phyloP scores from a whole-genome alignment of 2,113 vertebrate genomes.

The Misgurnus mizolepis region DNA sequence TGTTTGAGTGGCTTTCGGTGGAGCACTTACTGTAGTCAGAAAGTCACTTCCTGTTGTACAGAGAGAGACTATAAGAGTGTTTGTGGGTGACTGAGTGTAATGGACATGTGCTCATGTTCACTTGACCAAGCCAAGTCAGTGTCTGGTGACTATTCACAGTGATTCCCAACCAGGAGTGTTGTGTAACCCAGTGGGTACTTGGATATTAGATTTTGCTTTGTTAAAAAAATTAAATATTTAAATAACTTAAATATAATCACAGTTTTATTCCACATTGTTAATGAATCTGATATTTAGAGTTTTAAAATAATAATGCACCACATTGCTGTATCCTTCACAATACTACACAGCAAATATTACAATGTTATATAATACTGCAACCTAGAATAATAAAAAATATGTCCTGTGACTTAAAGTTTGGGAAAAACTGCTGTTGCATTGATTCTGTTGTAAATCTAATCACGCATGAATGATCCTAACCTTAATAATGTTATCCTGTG shows the following conservation, averaged over 20 bases:
- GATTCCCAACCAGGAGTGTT: no score
- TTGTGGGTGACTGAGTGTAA: conserved; percentile 23
- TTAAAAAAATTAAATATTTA: no score
- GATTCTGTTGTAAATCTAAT: not conserved
- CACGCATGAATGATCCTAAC: conserved; percentile 72
- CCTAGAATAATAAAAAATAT: no score
- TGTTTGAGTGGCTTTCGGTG: not conserved
- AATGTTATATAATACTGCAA: no score
- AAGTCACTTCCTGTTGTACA: not conserved
- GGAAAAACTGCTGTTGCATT: not conserved
- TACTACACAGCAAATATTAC: no score
- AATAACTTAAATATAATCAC: no score
- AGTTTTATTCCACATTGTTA: no score
- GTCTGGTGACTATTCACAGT: not conserved
- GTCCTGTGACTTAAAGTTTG: not conserved
- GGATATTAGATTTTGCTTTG: no score
- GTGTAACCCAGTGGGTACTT: no score
- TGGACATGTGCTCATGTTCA: not conserved
- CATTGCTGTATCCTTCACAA: no score
- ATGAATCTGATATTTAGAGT: no score
- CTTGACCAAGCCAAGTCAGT: conserved; percentile 1
- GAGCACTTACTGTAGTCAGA: not conserved
- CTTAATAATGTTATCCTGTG: conserved; percentile 72
- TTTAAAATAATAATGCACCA: no score
- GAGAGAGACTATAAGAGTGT: not conserved